Evolutionary conservation across 1,140 invertebrate species (phyloP), one percentile per base, ranked within the genome.

Genomic region (Temnothorax longispinosus): DNA sequence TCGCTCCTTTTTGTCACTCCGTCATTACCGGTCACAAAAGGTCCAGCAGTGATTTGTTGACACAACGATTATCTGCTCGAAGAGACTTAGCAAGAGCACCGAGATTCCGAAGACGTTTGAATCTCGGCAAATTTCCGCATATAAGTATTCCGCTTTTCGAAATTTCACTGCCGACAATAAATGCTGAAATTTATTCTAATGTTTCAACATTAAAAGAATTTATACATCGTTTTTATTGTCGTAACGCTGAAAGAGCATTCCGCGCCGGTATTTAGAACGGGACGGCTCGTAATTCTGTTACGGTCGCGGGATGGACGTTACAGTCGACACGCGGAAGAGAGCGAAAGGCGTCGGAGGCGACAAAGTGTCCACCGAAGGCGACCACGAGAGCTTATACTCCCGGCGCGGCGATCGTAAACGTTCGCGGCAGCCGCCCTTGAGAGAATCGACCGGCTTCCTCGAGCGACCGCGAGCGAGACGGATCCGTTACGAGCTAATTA

Each of bases 401-500:
- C 35, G 47, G 7, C 71, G 86, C 44, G 47, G 7, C 71, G 86
- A 78, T 92, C 88, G 90, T 91, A 91, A 91, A 91, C 75, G 91
- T 52, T 47, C 65, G 38, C 72, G 84, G 74, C 72, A 67, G 67
- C 64, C 86, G 88, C 84, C 86, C 85, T 69, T 84, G 75, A 86
- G 64, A 69, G 69, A 47, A 15, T 72, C 44, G 69, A 62, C 50
- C 67, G 27, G 60, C 80, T 84, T 27, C 85, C 62, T 60, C 71
- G 78, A 47, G 13, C 86, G 88, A 87, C 85, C 89, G 89, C 89
- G 85, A 87, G 75, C 69, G 50, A 80, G 88, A 87, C 84, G 74
- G 86, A 69, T 89, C 76, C 91, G 91, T 92, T 92, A 92, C 90
- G 91, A 91, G 91, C 89, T 92, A 92, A 92, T 92, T 92, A 92